Evolutionary conservation across 2,797 vertebrate species (phyloP).

Genomic region (Pelodytes ibericus): DNA sequence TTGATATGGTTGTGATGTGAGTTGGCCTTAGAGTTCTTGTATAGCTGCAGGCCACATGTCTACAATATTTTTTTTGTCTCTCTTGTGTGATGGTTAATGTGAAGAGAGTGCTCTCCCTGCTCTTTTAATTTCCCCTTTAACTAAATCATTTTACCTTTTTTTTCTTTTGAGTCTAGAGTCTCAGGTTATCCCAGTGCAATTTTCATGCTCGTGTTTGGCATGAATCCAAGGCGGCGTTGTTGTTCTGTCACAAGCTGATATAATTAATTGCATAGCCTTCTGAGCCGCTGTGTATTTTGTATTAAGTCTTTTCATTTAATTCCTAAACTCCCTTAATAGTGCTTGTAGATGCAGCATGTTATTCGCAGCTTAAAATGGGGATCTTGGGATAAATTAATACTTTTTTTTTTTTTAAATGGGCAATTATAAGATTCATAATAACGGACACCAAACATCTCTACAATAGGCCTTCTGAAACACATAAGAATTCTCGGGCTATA

Average conservation of each 20-base stretch:
- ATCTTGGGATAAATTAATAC: slow-evolving; percentile 49
- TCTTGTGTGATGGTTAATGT: slow-evolving; percentile 43
- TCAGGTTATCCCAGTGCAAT: slow-evolving; percentile 38
- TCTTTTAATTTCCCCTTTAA: slow-evolving; percentile 43
- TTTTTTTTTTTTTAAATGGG: slow-evolving; percentile 22
- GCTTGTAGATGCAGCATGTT: slow-evolving; percentile 46
- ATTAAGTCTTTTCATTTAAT: slow-evolving; percentile 55
- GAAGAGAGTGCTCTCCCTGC: slow-evolving; percentile 37
- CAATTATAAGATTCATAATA: slow-evolving; percentile 36
- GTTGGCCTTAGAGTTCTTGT: slow-evolving; percentile 12
- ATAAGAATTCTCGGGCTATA: not conserved
- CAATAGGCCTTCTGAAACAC: not conserved
- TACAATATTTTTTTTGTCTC: slow-evolving; percentile 34
- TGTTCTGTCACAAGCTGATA: slow-evolving; percentile 50
- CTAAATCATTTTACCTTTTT: slow-evolving; percentile 49
- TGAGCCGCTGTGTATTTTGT: slow-evolving; percentile 44
- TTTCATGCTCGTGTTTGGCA: slow-evolving; percentile 36
- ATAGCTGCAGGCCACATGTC: slow-evolving; percentile 25
- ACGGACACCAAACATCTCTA: slow-evolving; percentile 1
- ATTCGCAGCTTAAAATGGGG: slow-evolving; percentile 50
- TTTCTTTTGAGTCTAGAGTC: slow-evolving; percentile 39
- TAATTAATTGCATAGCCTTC: slow-evolving; percentile 49
- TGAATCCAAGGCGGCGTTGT: slow-evolving; percentile 38
- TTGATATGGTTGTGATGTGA: slow-evolving; percentile 9
- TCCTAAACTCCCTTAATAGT: slow-evolving; percentile 54